Evolutionary conservation across 2,888 invertebrate genomes (phyloP).

Genomic region (Drosophila emarginata): DNA sequence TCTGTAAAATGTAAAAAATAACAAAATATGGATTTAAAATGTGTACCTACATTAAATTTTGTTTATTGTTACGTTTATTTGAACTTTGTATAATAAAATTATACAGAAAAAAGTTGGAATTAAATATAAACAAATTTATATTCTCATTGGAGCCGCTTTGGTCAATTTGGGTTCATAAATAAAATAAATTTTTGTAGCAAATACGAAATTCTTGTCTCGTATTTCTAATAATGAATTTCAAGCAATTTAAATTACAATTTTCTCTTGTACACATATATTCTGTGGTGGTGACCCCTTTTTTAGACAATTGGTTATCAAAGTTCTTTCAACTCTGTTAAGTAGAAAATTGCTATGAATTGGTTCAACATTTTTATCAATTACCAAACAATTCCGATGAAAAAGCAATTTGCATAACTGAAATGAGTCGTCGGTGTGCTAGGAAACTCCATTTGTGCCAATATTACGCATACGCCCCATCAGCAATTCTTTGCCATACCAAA

Average conservation of each 20-base stretch:
- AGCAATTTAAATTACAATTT: background rate
- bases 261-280: background rate
- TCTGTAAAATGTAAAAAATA: background rate
- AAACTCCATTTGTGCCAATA: conserved; percentile 6
- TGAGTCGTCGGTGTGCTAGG: background rate
- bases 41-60: no score
- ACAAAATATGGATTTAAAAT: no score
- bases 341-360: conserved; percentile 6
- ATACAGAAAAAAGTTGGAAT: no score
- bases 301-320: conserved; percentile 13
- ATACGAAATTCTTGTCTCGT: no score
- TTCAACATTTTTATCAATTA: conserved; percentile 14
- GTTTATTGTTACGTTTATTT: no score
- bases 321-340: background rate
- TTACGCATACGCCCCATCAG: conserved; percentile 5
- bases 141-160: background rate
- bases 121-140: background rate
- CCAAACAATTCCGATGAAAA: conserved; percentile 8
- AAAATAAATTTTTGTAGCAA: no score
- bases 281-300: background rate
- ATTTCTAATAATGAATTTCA: no score
- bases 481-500: conserved; percentile 1
- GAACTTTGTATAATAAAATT: no score
- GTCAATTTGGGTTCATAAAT: no score
- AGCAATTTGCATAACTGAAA: conserved; percentile 11